Evolutionary conservation across 2,113 vertebrate species (phyloP).

Genomic region (Mesitornis unicolor): DNA sequence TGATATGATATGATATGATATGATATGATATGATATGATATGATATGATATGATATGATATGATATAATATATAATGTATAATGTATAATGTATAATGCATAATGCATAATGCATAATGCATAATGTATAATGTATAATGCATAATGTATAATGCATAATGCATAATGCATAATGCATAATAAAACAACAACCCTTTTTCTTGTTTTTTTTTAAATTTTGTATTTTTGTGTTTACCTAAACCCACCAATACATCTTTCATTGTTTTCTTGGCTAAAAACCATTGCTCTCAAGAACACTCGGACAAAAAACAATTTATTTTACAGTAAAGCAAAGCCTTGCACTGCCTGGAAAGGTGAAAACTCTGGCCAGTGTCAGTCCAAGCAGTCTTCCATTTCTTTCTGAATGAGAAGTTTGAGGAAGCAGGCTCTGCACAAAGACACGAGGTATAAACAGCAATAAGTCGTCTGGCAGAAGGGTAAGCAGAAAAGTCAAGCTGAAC

Average conservation of each 20-base stretch:
- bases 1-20: no score
- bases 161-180: no score
- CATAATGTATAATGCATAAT: no score
- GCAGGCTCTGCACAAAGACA: background rate
- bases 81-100: no score
- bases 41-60: no score
- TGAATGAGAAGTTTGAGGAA: background rate
- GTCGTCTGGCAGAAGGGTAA: background rate
- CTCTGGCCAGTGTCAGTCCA: background rate
- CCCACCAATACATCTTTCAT: background rate
- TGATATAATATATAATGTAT: no score
- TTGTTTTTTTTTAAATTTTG: background rate
- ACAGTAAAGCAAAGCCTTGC: background rate
- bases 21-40: no score
- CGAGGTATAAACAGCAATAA: background rate
- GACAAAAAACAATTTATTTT: background rate
- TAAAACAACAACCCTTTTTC: no score
- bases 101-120: no score
- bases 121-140: no score
- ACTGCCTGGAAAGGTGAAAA: background rate
- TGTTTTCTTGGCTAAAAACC: background rate
- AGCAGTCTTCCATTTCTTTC: background rate
- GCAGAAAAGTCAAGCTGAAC: background rate
- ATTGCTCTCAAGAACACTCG: no score
- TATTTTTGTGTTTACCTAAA: background rate